These are phyloP conservation scores for Lamproptera curius DNA, from an alignment of 2,888 invertebrate species.

Conservation along the genomic window DNA sequence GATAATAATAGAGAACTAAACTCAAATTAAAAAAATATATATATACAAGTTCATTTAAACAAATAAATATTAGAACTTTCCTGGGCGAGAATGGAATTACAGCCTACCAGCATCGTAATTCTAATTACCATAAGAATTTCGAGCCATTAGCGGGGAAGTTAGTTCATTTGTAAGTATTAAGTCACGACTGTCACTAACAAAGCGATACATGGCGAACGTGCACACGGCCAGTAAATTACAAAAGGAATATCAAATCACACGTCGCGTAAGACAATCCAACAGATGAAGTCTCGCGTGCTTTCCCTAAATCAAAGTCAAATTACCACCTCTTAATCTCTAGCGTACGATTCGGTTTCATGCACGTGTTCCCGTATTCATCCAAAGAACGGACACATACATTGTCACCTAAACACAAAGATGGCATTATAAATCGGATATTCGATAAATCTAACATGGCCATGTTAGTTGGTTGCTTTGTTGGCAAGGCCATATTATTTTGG, in stretches of 20 bases:
- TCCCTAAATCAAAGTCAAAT: constrained; percentile 76
- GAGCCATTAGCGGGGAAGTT: constrained; percentile 11
- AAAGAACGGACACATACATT: constrained; percentile 51
- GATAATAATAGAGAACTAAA: too few species aligned
- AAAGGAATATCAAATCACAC: constrained; percentile 16
- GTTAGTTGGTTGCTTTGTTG: constrained; percentile 59
- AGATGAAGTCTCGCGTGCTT: constrained; percentile 58
- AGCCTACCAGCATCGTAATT: neutral
- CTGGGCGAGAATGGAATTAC: neutral
- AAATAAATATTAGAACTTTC: neutral
- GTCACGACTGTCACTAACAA: constrained; percentile 15
- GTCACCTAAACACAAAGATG: constrained; percentile 45
- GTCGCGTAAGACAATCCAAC: constrained; percentile 58
- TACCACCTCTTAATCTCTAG: constrained; percentile 75
- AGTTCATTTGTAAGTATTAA: constrained; percentile 12
- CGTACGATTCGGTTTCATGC: constrained; percentile 68
- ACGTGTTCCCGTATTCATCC: constrained; percentile 54
- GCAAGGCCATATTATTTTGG: constrained; percentile 58
- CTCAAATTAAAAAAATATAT: too few species aligned
- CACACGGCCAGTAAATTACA: constrained; percentile 9
- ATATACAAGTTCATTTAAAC: too few species aligned
- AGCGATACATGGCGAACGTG: constrained; percentile 9
- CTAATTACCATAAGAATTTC: constrained; percentile 14
- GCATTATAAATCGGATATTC: constrained; percentile 65
- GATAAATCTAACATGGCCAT: constrained; percentile 71